phyloP scores from a whole-genome alignment of 2,888 invertebrate genomes.

The Aphidius colemani region DNA sequence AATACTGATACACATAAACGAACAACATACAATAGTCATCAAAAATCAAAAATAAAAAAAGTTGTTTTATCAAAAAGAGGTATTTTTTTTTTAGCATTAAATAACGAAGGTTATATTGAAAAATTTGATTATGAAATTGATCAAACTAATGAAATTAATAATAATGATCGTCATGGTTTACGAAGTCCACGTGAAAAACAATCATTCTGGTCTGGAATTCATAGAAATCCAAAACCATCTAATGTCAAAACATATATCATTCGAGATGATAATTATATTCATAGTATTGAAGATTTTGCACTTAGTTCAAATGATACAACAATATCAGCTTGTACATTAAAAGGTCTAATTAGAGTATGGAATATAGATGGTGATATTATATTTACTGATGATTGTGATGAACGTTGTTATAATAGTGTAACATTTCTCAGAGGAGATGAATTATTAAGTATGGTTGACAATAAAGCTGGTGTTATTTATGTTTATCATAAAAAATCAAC shows the following conservation, averaged over 20 bases:
- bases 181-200: slow-evolving; percentile 53
- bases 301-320: slow-evolving; percentile 34
- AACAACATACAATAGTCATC: slow-evolving; percentile 49
- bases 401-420: slow-evolving; percentile 33
- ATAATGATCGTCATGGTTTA: not conserved
- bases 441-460: slow-evolving; percentile 48
- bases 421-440: slow-evolving; percentile 39
- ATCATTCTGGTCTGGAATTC: slow-evolving; percentile 44
- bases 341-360: slow-evolving; percentile 49
- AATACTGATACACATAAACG: slow-evolving; percentile 65
- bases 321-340: slow-evolving; percentile 49
- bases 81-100: slow-evolving; percentile 66
- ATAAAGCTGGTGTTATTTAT: slow-evolving; percentile 43
- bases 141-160: slow-evolving; percentile 22
- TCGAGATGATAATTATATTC: slow-evolving; percentile 41
- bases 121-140: slow-evolving; percentile 55
- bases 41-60: slow-evolving; percentile 43
- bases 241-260: slow-evolving; percentile 41
- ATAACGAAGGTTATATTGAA: slow-evolving; percentile 65
- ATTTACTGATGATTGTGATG: slow-evolving; percentile 24
- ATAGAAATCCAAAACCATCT: slow-evolving; percentile 42
- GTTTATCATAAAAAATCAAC: slow-evolving; percentile 30
- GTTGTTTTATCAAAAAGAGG: slow-evolving; percentile 63
- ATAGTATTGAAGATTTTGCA: slow-evolving; percentile 42
- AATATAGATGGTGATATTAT: slow-evolving; percentile 39